A percentile compares a stretch with the other conserved stretches of the same genome.
phyloP scores from a whole-genome alignment of 1,140 invertebrate genomes.

The Papilio helenus region DNA sequence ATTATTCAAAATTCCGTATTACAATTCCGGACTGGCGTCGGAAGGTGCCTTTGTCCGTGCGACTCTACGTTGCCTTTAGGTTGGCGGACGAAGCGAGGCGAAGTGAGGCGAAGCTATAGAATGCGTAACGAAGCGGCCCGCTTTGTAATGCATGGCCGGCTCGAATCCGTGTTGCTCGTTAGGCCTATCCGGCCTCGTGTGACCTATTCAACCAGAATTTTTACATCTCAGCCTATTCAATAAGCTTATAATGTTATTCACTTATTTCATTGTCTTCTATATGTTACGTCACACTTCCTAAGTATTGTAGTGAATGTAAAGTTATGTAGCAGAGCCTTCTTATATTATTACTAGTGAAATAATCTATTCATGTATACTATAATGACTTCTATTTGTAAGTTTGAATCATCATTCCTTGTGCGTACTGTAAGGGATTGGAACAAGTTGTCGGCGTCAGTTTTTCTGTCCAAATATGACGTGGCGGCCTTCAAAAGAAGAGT shows the following conservation, averaged over 20 bases:
- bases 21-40: background rate
- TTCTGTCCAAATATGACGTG: no score
- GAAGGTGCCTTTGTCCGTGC: slow-evolving; percentile 13
- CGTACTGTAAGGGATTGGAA: no score
- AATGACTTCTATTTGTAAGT: background rate
- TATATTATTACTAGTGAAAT: background rate
- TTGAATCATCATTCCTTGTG: no score
- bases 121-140: slow-evolving; percentile 27
- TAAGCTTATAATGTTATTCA: slow-evolving; percentile 4
- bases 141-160: slow-evolving; percentile 23
- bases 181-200: slow-evolving; percentile 9
- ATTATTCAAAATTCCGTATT: slow-evolving; percentile 20
- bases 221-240: slow-evolving; percentile 14
- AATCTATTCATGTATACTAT: background rate
- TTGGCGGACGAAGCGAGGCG: background rate
- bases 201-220: slow-evolving; percentile 15
- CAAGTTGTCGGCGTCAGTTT: no score
- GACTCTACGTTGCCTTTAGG: background rate
- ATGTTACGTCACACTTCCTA: slow-evolving; percentile 1
- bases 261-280: background rate
- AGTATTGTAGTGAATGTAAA: slow-evolving; percentile 1
- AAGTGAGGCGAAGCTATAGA: background rate
- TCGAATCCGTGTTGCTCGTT: slow-evolving; percentile 22
- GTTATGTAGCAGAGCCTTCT: background rate
- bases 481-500: no score